A percentile compares a stretch with the other conserved stretches of the same genome.
These are phyloP conservation scores for Balearica regulorum DNA, from an alignment of 2,797 vertebrate genomes.

Conservation along the genomic window DNA sequence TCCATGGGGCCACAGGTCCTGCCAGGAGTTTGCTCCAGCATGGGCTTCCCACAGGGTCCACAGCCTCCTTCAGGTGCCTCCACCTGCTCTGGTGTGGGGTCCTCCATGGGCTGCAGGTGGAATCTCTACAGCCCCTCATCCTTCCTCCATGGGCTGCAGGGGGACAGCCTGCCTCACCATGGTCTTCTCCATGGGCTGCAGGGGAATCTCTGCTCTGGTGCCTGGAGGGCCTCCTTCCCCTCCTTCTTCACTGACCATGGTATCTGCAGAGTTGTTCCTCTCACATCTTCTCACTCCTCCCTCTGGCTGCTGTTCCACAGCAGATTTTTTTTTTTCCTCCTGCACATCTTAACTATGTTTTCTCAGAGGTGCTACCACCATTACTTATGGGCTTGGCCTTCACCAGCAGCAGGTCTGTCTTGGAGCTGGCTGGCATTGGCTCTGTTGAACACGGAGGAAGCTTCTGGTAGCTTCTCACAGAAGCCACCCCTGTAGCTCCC, in stretches of 20 bases:
- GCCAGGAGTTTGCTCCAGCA: neutral
- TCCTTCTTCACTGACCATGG: neutral
- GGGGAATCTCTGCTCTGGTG: neutral
- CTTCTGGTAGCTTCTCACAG: neutral
- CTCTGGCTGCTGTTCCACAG: neutral
- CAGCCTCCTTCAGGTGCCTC: neutral
- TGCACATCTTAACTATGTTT: neutral
- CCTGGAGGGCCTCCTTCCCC: neutral
- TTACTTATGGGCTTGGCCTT: fast-evolving
- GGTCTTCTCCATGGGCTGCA: too few relatives aligned
- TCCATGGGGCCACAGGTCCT: neutral
- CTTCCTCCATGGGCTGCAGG: neutral
- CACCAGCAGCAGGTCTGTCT: fast-evolving
- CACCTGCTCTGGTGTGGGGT: neutral
- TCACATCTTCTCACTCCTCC: neutral
- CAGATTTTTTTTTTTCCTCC: too few relatives aligned
- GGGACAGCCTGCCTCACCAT: neutral
- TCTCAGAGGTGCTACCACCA: fast-evolving
- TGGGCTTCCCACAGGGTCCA: neutral
- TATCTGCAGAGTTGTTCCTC: neutral
- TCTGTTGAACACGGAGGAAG: fast-evolving
- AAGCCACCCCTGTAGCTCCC: neutral
- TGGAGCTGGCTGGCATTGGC: neutral
- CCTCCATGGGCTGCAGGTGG: neutral
- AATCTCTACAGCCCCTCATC: too few relatives aligned